These are phyloP conservation scores for Pocillopora verrucosa DNA, from an alignment of 64 coral and sea anemone species.

Conservation along the genomic window DNA sequence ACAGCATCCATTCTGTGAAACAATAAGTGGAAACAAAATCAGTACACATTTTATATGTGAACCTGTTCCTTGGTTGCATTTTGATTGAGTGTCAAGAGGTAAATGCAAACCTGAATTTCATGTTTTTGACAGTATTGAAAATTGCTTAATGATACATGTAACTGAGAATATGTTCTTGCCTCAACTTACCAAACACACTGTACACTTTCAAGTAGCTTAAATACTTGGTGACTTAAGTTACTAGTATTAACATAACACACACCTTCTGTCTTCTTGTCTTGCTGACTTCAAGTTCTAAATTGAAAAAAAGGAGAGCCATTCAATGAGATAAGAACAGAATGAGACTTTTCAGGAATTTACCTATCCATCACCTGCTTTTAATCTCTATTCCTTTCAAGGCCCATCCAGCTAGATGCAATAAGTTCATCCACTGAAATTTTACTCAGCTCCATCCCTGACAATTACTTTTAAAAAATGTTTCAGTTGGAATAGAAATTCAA, in stretches of 20 bases:
- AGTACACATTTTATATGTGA: background rate
- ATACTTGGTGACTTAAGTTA: too few relatives aligned
- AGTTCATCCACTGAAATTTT: too few relatives aligned
- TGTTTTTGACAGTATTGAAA: too few relatives aligned
- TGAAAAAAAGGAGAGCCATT: background rate
- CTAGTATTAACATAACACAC: background rate
- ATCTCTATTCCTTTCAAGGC: background rate
- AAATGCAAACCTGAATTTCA: too few relatives aligned
- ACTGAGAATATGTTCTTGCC: too few relatives aligned
- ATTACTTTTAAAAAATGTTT: background rate
- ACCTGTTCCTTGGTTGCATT: background rate
- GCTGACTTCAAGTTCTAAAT: conserved; percentile 52
- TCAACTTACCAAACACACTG: too few relatives aligned
- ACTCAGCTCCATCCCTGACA: too few relatives aligned
- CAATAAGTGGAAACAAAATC: background rate
- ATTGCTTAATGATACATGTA: too few relatives aligned
- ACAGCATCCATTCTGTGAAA: conserved; percentile 53
- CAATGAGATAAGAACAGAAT: background rate
- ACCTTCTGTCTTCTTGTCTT: conserved; percentile 72
- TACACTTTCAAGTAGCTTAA: too few relatives aligned
- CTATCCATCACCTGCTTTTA: too few relatives aligned
- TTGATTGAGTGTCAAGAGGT: background rate
- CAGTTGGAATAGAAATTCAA: background rate
- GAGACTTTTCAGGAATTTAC: background rate
- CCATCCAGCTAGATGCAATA: too few relatives aligned